Conservation (phyloP, 2,113 vertebrate genomes). For the Hemichromis elongatus region DNA sequence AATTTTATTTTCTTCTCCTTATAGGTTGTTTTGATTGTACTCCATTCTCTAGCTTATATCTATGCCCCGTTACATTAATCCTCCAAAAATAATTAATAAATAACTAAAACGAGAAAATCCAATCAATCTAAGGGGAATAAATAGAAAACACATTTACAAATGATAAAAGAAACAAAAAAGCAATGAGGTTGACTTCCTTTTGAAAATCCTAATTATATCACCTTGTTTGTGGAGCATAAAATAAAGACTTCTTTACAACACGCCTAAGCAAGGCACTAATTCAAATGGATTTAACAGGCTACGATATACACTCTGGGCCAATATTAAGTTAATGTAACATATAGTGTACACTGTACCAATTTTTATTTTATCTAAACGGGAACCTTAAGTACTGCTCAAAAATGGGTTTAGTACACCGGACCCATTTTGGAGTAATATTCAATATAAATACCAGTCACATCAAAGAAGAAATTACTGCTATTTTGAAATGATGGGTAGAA, state of each 20-base stretch:
- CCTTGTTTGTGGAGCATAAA: background rate
- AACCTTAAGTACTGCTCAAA: background rate
- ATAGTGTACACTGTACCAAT: background rate
- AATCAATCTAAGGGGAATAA: background rate
- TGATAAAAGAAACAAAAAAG: background rate
- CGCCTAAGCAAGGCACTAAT: background rate
- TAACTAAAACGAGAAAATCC: background rate
- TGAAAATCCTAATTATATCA: background rate
- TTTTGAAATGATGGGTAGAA: background rate
- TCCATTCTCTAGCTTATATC: background rate
- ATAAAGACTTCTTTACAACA: background rate
- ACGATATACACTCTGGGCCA: background rate
- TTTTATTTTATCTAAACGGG: rapidly evolving
- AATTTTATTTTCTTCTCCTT: background rate
- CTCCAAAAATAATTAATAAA: background rate
- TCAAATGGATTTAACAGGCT: background rate
- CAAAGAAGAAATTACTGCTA: background rate
- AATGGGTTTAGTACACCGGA: background rate
- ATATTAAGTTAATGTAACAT: background rate
- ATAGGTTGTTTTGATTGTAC: background rate
- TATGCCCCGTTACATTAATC: background rate
- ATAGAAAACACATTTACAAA: background rate
- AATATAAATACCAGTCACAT: background rate
- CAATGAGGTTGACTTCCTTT: background rate
- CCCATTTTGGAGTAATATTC: background rate